A percentile compares a stretch with the other conserved stretches of the same genome.
These are phyloP conservation scores for Theretra japonica DNA, from an alignment of 2,888 invertebrate species.

Conservation along the genomic window DNA sequence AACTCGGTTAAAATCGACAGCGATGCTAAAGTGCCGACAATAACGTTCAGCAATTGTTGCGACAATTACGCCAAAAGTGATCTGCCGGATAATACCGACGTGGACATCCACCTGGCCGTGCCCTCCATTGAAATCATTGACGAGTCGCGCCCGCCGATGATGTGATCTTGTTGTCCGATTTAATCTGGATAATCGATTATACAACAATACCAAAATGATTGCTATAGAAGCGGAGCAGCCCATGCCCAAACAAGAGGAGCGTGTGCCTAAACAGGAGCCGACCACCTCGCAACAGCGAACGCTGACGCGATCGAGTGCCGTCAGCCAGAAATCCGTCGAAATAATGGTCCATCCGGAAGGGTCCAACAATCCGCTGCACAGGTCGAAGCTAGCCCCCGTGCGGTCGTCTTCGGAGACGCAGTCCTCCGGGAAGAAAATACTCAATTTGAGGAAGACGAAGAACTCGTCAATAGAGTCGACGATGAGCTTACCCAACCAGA, in stretches of 20 bases:
- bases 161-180: conserved; percentile 60
- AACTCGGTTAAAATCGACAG: conserved; percentile 68
- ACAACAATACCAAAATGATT: conserved; percentile 63
- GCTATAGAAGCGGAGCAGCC: conserved; percentile 77
- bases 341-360: conserved; percentile 81
- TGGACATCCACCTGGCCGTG: conserved; percentile 74
- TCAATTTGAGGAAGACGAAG: conserved; percentile 79
- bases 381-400: conserved; percentile 78
- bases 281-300: conserved; percentile 78
- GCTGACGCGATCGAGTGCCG: conserved; percentile 85
- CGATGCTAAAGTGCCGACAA: conserved; percentile 74
- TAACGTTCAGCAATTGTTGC: conserved; percentile 81
- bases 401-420: conserved; percentile 79
- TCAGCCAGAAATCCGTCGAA: conserved; percentile 86
- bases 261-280: conserved; percentile 68
- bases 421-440: conserved; percentile 73
- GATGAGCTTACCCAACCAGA: conserved; percentile 82
- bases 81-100: conserved; percentile 65
- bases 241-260: conserved; percentile 64
- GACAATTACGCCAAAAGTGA: conserved; percentile 65
- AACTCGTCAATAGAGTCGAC: conserved; percentile 82
- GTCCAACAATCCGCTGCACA: conserved; percentile 76
- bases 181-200: not conserved
- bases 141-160: conserved; percentile 80
- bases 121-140: conserved; percentile 73